Evolutionary conservation across 2,113 vertebrate species (phyloP), one percentile per base, ranked within the genome.

Genomic region (Aspiorhynchus laticeps): DNA sequence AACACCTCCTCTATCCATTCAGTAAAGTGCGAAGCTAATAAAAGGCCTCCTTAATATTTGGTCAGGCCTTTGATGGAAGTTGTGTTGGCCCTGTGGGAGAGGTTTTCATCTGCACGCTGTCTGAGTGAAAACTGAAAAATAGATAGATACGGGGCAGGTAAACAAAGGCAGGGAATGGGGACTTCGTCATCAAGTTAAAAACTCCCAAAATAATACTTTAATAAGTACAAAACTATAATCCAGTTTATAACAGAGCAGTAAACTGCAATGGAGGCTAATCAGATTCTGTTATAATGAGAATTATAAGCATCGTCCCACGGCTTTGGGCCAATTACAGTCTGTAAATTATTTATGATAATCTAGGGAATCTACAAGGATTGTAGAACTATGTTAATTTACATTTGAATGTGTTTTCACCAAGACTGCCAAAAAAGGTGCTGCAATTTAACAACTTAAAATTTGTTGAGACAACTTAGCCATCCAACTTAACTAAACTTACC

Each of bases 281-380:
- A 96, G 94, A 96, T 95, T 93, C 92, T 90, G 93, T 94, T 96
- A 95, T 96, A 98, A 97, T 96, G 95, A 96, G 94, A 94, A 90
- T 91, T 95, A 96, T 95, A 93, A 94, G 94, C 93, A 93, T 92
- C 90, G 93, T 97, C 97, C 96, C 95, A 91, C 92, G 95, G 95
- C 96, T 95, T 91, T 91, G 93, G 94, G 94, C 95, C 96, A 97
- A 96, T 97, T 97, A 97, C 95, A 96, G 94, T 94, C 94, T 94
- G 94, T 97, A 96, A 96, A 97, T 96, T 95, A 96, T 97, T 97
- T 97, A 97, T 97, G 96, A 95, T 46, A 26, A n/a, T 26, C 73
- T 26, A 26, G 21, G 43, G n/a, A 43, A 46, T 43, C 31, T 21
- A 9, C 17, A 19, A 71, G 31, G 67, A 71, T 71, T 69, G 31